Base-by-base conservation (phyloP, 2,113 vertebrate genomes). In the Tamias sibiricus region DNA sequence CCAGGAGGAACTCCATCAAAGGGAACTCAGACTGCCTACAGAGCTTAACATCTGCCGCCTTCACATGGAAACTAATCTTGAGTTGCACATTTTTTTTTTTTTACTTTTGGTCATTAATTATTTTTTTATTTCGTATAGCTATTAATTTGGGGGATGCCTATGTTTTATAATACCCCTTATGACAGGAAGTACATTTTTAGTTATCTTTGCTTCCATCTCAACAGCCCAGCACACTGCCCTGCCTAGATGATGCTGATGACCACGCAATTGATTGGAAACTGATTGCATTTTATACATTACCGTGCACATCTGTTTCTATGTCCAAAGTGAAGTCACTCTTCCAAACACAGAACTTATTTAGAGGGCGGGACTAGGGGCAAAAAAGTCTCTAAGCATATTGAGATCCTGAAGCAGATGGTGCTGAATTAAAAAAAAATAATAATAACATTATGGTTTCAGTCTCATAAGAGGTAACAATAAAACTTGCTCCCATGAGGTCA, bases 361-460 rank as follows among this genome's bases (percentile, higher is more conserved):
- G 75, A 83, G 52, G 8, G 64, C 76, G 59, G 30, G 66, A 83
- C 30, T 59, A 17, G 0, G 32, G 52, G 44, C 5, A 1, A 28
- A 40, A 68, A 30, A 52, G 8, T 16, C 57, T 80, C 79, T 54
- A 86, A 87, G 91, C 54, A 84, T 24, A 13, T 7, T 80, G 80
- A 95, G 72, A 87, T 40, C 66, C 85, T 64, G 57, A 95, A 95
- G 90, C 97, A 96, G 96, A 97, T 96, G 96, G 90, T 81, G 83
- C 71, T 57, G 22, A 40, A 57, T 87, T 81, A 96, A 94, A 94
- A 94, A 94, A 35, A 96, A 94, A 94, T 92, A 94, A 35, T 8
- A 75, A 40, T 66, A 84, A 72, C 42, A 57, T 83, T 68, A 80
- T 6, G 64, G 94, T 80, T 93, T 81, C 83, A 37, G 95, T 47